Base-by-base conservation (phyloP, 2,888 invertebrate genomes). In the Nomada ferruginata region DNA sequence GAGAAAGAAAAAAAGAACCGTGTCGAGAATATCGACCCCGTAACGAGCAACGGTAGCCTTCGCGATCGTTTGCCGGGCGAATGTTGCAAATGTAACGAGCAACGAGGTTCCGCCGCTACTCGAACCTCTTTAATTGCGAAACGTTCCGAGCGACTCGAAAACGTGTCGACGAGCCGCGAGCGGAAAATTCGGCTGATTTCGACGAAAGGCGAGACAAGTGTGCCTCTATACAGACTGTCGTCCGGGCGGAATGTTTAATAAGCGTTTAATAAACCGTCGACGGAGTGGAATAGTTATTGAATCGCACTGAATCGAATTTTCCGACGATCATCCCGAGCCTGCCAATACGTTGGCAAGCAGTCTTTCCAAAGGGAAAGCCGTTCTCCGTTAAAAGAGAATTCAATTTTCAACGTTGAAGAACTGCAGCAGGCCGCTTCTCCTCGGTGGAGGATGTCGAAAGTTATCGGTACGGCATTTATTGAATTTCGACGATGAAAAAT, bases 391-490 rank as follows among this genome's bases (percentile, higher is more conserved):
- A 53, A 71, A 47, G 74, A 71, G 74, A 76, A 85, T 85, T 76
- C 59, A 74, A 85, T 85, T 82, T 85, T 74, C 71, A 71, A 63
- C 72, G 50, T 23, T 23, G 55, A 68, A 50, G 63, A 79, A 86
- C 76, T 65, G 47, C 61, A 68, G 61, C 66, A 75, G 75, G 55
- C 42, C 42, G 42, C 18, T 50, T 50, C 55, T 36, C 36, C 36
- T 68, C 66, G 59, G 47, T 23, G 13, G 50, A 50, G 52, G 61
- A 68, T 63, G 44, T 3, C 18, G 57, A 52, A 11, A 50, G 63
- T 73, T 61, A 76, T 80, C 70, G 55, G 52, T 52, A 29, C 26
- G 50, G 71, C 55, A 74, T 84, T 73, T 76, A 80, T 76, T 20
- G 63, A 80, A 66, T 79, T 70, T 79, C 47, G 10, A 11, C 36